Base-by-base conservation (phyloP, 2,797 vertebrate genomes). In the Tolypeutes matacus region DNA sequence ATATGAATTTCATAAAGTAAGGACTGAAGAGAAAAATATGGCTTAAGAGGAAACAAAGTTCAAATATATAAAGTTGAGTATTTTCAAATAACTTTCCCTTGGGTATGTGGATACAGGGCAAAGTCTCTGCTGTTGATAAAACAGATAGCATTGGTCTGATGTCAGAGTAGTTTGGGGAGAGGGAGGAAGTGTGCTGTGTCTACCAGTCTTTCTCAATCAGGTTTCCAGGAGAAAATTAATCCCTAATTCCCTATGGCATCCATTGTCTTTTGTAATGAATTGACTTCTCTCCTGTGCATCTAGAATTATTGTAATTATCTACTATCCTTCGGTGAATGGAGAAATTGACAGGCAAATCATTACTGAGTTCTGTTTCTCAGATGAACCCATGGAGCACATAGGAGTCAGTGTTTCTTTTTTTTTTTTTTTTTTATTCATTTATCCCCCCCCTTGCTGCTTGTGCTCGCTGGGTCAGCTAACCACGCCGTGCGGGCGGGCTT, bases 11-110 rank as follows among this genome's bases (percentile, higher is more conserved):
- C 53, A 29, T 60, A 34, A 49, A 92, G 5, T 60, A 58, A 36
- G 42, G 73, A 83, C 29, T 53, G 39, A 64, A 87, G 60, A 93
- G 70, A 95, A 89, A 89, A 73, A 31, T 88, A 53, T 14, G 93
- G 12, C 5, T 67, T 87, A 84, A 56, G 42, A 86, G 75, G n/a
- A 77, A 88, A 77, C 2, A 13, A 89, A n/a, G 17, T 92, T 86
- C 69, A 56, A 73, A 88, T 75, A 62, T 34, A 31, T 76, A 69
- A 49, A 92, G 46, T 56, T 95, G 65, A 8, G 31, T 86, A 58
- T 92, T 84, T 89, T 34, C 27, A 75, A 36, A 86, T 12, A 69
- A 8, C 31, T 94, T 83, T 53, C 5, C 23, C 34, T 10, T 84
- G 2, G 39, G 65, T 31, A 49, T 75, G n/a, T 13, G 29, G 70